phyloP scores from a whole-genome alignment of 1,140 invertebrate species.

The Drosophila kanapiae region DNA sequence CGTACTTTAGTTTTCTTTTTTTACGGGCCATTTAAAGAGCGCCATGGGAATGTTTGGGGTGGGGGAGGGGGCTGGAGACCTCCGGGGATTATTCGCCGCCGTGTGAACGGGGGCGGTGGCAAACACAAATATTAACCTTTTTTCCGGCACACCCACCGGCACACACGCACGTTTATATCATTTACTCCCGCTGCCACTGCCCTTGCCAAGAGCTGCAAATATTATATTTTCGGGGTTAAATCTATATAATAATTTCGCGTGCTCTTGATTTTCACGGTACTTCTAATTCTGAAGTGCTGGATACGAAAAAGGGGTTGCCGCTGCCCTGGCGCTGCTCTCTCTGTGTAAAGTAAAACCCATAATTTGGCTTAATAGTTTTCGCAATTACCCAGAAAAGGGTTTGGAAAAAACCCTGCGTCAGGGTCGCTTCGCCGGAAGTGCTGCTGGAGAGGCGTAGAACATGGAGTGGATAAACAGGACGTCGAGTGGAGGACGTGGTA shows the following conservation, averaged over 20 bases:
- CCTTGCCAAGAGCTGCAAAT: conserved; percentile 51
- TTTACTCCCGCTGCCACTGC: conserved; percentile 22
- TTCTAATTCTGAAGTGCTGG: conserved; percentile 71
- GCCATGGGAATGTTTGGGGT: conserved; percentile 58
- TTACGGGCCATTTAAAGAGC: conserved; percentile 71
- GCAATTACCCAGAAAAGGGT: conserved; percentile 76
- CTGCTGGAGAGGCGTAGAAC: conserved; percentile 41
- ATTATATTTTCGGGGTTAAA: conserved; percentile 72
- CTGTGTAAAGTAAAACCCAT: conserved; percentile 80
- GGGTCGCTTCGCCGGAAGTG: conserved; percentile 15
- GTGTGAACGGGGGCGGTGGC: conserved; percentile 29
- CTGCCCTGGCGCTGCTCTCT: too few species aligned
- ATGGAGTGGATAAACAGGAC: conserved; percentile 32
- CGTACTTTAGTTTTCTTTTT: conserved; percentile 41
- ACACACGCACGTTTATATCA: conserved; percentile 25
- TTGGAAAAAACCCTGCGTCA: conserved; percentile 30
- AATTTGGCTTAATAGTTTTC: conserved; percentile 83
- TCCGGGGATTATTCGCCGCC: conserved; percentile 33
- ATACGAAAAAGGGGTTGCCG: conserved; percentile 35
- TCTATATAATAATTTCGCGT: conserved; percentile 80
- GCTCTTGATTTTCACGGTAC: conserved; percentile 80
- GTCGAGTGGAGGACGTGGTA: conserved; percentile 17
- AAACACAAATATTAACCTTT: conserved; percentile 78
- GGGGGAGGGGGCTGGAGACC: neutral
- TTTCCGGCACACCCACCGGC: conserved; percentile 24